Conservation (phyloP, 2,888 invertebrate species). For the Endomychus coccineus region DNA sequence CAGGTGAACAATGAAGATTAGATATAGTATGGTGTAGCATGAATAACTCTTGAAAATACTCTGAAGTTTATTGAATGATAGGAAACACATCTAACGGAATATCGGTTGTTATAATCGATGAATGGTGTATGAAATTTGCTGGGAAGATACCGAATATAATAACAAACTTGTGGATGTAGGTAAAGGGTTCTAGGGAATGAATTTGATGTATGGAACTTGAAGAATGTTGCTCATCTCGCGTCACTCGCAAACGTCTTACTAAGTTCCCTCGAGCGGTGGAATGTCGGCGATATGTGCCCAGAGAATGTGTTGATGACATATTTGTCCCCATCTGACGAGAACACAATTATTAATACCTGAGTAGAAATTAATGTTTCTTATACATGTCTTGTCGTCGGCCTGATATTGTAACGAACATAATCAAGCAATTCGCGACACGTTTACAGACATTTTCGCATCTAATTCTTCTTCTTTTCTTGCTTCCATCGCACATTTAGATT, state of each 20-base stretch:
- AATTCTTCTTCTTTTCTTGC: neutral
- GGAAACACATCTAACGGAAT: too few species aligned
- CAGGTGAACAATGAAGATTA: too few species aligned
- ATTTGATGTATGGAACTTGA: constrained; percentile 41
- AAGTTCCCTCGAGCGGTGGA: constrained; percentile 33
- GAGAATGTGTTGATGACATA: constrained; percentile 43
- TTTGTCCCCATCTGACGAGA: constrained; percentile 35
- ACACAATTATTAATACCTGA: constrained; percentile 27
- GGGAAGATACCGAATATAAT: too few species aligned
- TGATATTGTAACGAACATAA: too few species aligned
- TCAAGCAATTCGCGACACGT: neutral
- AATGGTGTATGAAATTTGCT: too few species aligned
- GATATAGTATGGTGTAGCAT: too few species aligned
- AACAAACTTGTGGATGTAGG: too few species aligned
- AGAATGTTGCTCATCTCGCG: constrained; percentile 40
- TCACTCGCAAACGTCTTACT: constrained; percentile 42
- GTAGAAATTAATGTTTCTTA: constrained; percentile 6
- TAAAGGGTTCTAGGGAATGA: constrained; percentile 38
- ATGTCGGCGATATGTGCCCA: constrained; percentile 37
- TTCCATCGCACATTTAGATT: too few species aligned
- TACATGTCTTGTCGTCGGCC: too few species aligned
- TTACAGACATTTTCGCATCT: constrained; percentile 1
- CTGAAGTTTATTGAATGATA: too few species aligned
- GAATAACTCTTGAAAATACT: too few species aligned
- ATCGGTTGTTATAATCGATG: too few species aligned